phyloP scores from a whole-genome alignment of 2,113 vertebrate genomes.

The Brachypodius melanocephalos region DNA sequence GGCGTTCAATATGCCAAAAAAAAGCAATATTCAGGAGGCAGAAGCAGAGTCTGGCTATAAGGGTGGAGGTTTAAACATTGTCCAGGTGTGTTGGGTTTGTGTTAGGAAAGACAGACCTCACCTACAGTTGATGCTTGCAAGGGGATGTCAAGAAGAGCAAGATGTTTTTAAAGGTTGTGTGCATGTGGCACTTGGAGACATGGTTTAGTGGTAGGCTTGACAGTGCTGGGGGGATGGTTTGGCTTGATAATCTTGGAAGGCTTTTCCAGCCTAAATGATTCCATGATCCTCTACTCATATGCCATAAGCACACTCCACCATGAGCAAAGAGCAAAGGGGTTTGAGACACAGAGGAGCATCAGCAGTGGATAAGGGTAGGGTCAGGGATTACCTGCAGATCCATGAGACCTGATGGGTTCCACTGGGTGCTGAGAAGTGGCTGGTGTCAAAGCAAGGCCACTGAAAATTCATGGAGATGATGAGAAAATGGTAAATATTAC shows the following conservation, averaged over 20 bases:
- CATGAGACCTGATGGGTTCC: background rate
- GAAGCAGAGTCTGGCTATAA: background rate
- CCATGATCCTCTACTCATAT: fast-evolving
- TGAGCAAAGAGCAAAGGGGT: no score
- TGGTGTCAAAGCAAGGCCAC: background rate
- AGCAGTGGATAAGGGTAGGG: fast-evolving
- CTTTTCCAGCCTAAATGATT: background rate
- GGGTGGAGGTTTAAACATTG: background rate
- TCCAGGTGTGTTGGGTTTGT: background rate
- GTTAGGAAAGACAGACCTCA: background rate
- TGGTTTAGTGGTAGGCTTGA: background rate
- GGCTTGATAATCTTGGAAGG: background rate
- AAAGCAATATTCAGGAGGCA: background rate
- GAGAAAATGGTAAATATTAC: background rate
- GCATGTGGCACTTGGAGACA: background rate
- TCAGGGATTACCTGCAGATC: background rate
- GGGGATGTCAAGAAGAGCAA: background rate
- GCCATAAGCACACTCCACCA: background rate
- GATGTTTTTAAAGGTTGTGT: background rate
- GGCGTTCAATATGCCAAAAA: background rate
- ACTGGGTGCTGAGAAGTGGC: background rate
- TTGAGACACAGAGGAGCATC: background rate
- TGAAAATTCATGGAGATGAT: background rate
- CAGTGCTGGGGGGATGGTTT: background rate
- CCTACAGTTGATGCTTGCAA: background rate